phyloP scores from a whole-genome alignment of 2,888 invertebrate species.

The Amiota mariae region DNA sequence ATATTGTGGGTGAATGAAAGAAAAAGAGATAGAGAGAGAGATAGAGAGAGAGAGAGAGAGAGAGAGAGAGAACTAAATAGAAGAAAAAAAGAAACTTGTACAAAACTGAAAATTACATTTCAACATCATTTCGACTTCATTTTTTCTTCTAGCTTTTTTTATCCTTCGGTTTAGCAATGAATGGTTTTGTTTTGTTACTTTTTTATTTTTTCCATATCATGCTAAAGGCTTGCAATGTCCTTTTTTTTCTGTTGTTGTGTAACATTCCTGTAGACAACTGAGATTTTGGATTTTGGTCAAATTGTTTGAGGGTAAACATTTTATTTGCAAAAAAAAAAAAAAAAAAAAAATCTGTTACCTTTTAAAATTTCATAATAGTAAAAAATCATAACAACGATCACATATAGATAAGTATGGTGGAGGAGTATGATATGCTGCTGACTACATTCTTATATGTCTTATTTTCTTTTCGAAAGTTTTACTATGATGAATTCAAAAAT shows the following conservation, averaged over 20 bases:
- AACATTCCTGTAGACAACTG: constrained; percentile 16
- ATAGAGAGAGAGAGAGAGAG: neutral
- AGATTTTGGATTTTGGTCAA: constrained; percentile 28
- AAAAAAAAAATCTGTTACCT: neutral
- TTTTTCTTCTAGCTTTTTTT: constrained; percentile 2
- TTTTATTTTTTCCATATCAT: neutral
- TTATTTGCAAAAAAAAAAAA: constrained; percentile 15
- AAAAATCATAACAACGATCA: neutral
- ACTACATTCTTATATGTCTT: constrained; percentile 25
- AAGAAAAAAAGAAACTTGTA: constrained; percentile 17
- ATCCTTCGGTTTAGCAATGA: neutral
- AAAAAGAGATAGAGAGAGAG: too few relatives aligned
- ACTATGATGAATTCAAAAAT: neutral
- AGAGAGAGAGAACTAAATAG: neutral
- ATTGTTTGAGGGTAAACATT: constrained; percentile 27
- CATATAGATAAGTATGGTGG: too few relatives aligned
- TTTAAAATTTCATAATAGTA: neutral
- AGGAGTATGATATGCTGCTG: constrained; percentile 17
- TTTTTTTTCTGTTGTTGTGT: constrained; percentile 2
- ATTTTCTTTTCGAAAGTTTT: neutral
- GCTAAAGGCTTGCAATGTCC: neutral
- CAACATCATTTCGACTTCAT: constrained; percentile 36
- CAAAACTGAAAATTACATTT: constrained; percentile 63
- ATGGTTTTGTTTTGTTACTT: neutral
- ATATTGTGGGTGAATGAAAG: neutral